Percentiles rank a stretch among this genome's conserved stretches.
These are phyloP conservation scores for Cephalotes varians DNA, from an alignment of 2,888 invertebrate genomes.

Conservation along the genomic window DNA sequence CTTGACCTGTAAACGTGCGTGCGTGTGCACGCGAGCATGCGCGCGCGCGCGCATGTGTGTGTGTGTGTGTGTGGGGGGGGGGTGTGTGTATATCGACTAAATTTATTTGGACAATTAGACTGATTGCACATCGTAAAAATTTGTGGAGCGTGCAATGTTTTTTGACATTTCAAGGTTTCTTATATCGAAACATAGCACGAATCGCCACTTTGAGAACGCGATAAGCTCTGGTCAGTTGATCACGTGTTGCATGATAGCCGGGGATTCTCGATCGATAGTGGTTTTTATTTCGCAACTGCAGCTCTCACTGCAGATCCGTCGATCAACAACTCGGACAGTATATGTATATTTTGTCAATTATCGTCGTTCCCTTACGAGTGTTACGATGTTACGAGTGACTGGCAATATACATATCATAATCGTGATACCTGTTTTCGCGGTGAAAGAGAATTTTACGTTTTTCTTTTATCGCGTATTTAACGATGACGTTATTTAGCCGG, in stretches of 20 bases:
- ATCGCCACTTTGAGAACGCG: constrained; percentile 6
- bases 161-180: constrained; percentile 27
- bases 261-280: constrained; percentile 75
- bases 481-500: not conserved
- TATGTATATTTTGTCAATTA: not conserved
- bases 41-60: too few species aligned
- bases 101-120: constrained; percentile 20
- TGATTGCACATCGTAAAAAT: not conserved
- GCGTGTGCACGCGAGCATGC: too few species aligned
- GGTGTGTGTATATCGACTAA: not conserved
- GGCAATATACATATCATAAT: not conserved
- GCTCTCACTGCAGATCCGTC: constrained; percentile 64
- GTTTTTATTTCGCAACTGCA: constrained; percentile 66
- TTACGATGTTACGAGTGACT: not conserved
- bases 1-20: not conserved
- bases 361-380: not conserved
- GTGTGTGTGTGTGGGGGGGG: too few species aligned
- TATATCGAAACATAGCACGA: not conserved
- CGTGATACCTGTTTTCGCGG: not conserved
- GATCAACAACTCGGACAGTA: constrained; percentile 49
- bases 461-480: not conserved
- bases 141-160: not conserved
- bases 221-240: constrained; percentile 40
- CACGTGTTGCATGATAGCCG: constrained; percentile 77
- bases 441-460: not conserved